A percentile compares a stretch with the other conserved stretches of the same genome.
Evolutionary conservation across 1,140 invertebrate species (phyloP).

Genomic region (Drosophila sp.): DNA sequence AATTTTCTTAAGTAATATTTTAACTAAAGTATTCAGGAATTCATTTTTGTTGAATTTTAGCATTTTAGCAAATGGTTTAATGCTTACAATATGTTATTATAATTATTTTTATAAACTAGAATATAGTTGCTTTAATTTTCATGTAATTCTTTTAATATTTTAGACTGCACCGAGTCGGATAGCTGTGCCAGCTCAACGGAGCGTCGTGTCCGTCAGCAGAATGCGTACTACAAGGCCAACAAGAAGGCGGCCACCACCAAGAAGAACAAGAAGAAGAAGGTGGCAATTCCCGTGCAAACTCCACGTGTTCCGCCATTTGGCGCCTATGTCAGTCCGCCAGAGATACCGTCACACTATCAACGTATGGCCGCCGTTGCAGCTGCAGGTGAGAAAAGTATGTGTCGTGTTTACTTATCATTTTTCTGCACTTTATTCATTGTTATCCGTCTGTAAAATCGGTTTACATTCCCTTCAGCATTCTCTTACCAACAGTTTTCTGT

Average conservation of each 20-base stretch:
- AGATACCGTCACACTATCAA: conserved; percentile 83
- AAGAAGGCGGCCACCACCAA: conserved; percentile 92
- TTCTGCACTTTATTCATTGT: not conserved
- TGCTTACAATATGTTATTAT: too few species aligned
- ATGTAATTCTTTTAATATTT: conserved; percentile 83
- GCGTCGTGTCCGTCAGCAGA: conserved; percentile 88
- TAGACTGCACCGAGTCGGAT: conserved; percentile 93
- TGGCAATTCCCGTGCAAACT: conserved; percentile 92
- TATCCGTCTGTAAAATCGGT: not conserved
- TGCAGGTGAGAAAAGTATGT: conserved; percentile 81
- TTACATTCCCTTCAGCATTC: not conserved
- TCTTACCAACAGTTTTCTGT: not conserved
- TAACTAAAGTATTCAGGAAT: too few species aligned
- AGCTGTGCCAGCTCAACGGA: conserved; percentile 90
- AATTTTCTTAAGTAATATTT: too few species aligned
- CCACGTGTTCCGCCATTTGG: conserved; percentile 92
- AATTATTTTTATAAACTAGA: too few species aligned
- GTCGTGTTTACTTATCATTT: conserved; percentile 65
- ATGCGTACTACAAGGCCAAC: conserved; percentile 87
- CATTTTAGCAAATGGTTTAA: too few species aligned
- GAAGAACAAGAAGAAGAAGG: conserved; percentile 90
- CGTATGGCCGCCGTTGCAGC: conserved; percentile 71
- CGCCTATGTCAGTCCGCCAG: conserved; percentile 83
- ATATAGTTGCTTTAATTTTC: not conserved
- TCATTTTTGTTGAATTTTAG: too few species aligned